Evolutionary conservation across 2,113 vertebrate species (phyloP), one percentile per base, ranked within the genome.

Genomic region (Butastur rufipennis): DNA sequence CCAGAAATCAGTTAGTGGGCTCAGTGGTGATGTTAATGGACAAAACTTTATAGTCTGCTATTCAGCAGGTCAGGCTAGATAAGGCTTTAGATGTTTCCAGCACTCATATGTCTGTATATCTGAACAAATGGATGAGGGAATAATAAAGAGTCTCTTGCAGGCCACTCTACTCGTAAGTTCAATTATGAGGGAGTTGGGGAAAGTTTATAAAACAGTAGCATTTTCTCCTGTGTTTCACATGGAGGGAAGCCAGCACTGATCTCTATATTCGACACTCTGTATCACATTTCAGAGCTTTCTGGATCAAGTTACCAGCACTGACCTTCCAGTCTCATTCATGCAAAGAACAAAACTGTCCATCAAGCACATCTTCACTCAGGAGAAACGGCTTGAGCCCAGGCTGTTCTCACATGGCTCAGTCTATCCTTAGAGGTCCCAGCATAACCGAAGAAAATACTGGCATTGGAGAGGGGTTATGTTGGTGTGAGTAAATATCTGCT

Each of bases 291-390:
- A 77, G 70, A 5, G 12, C 34, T 42, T 26, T 42, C 53, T 68
- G 61, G 29, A 34, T n/a, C 25, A 31, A 61, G 56, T n/a, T 65
- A 43, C 58, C 40, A 56, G 32, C 62, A 6, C n/a, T 31, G 43
- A 66, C 42, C 74, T 56, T 55, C 68, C 84, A 55, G n/a, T 34
- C 79, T 66, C 36, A 36, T 16, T 56, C 63, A 14, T 1, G 0
- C 82, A 47, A 17, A 65, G 40, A 61, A 23, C 58, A 40, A 7
- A 79, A 16, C 27, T 25, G 48, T 17, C 71, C 67, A 61, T 13
- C 78, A 17, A n/a, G 18, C 2, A 3, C 20, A 58, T 22, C 93
- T 58, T 73, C 73, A 19, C 55, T 31, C 0, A 0, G 55, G 38
- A 67, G 20, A n/a, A 19, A 11, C 2, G 20, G 16, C 58, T 42